Evolutionary conservation across 2,888 invertebrate genomes (phyloP).

Genomic region (Apamea crenata): DNA sequence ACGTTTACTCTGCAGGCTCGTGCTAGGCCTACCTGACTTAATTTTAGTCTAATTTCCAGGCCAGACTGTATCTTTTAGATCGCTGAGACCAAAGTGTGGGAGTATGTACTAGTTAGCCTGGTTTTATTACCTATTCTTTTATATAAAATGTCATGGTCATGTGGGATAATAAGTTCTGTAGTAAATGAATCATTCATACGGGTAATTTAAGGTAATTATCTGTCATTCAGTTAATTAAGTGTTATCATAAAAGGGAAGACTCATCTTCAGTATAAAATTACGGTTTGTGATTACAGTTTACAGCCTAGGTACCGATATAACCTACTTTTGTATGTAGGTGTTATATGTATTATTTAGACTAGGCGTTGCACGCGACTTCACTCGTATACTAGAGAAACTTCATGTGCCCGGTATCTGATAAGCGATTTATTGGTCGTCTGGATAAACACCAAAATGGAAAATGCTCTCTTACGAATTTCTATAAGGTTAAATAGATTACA

Average conservation of each 20-base stretch:
- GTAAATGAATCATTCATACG: conserved; percentile 14
- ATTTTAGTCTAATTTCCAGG: background rate
- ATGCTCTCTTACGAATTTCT: background rate
- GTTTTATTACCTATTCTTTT: conserved; percentile 26
- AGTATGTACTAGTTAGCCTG: background rate
- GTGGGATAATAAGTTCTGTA: background rate
- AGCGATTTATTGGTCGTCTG: background rate
- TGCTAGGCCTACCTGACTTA: background rate
- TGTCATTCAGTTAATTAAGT: conserved; percentile 17
- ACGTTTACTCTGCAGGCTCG: background rate
- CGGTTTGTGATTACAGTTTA: conserved; percentile 14
- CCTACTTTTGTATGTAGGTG: background rate
- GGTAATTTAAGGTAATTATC: conserved; percentile 27
- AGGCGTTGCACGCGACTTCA: background rate
- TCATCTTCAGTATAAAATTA: conserved; percentile 3
- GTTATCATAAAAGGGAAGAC: conserved; percentile 15
- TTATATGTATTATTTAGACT: conserved; percentile 1
- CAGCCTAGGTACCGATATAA: background rate
- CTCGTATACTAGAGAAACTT: background rate
- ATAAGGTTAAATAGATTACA: background rate
- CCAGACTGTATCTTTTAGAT: background rate
- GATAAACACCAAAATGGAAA: background rate
- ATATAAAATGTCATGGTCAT: conserved; percentile 4
- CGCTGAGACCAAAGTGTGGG: background rate
- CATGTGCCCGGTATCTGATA: no score